Evolutionary conservation across 2,113 vertebrate species (phyloP).

Genomic region (Hippoglossus stenolepis): DNA sequence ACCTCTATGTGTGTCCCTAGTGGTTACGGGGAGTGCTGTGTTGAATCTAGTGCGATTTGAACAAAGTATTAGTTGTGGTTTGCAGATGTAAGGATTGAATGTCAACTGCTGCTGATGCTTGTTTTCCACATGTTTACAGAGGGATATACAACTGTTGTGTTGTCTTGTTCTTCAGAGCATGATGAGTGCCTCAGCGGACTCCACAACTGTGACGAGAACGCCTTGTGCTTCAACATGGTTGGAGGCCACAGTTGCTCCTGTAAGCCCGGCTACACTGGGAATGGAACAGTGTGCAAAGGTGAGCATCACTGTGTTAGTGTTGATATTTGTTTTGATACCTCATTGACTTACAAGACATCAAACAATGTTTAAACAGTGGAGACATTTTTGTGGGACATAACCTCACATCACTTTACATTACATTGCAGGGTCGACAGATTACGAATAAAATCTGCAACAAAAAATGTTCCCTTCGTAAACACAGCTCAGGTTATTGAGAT

Average conservation of each 20-base stretch:
- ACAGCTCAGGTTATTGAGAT: background rate
- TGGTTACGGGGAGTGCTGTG: no score
- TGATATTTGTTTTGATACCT: background rate
- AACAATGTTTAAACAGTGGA: background rate
- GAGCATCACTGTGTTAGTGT: slow-evolving; percentile 20
- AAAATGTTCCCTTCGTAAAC: background rate
- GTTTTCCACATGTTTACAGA: background rate
- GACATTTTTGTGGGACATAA: background rate
- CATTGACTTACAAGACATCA: background rate
- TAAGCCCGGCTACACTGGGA: slow-evolving; percentile 94
- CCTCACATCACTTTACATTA: background rate
- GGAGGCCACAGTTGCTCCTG: slow-evolving; percentile 97
- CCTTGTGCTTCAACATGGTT: slow-evolving; percentile 96
- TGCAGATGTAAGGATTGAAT: slow-evolving; percentile 14
- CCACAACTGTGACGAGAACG: slow-evolving; percentile 95
- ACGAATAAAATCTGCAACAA: background rate
- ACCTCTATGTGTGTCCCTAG: no score
- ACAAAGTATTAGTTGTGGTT: background rate
- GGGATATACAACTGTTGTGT: background rate
- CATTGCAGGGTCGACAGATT: no score
- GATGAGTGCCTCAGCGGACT: slow-evolving; percentile 94
- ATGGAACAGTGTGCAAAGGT: slow-evolving; percentile 97
- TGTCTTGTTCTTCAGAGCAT: slow-evolving; percentile 84
- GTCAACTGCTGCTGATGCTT: background rate
- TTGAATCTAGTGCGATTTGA: no score